A percentile compares a stretch with the other conserved stretches of the same genome.
These are phyloP conservation scores for Holotrichia oblita DNA, from an alignment of 1,140 invertebrate genomes.

Conservation along the genomic window DNA sequence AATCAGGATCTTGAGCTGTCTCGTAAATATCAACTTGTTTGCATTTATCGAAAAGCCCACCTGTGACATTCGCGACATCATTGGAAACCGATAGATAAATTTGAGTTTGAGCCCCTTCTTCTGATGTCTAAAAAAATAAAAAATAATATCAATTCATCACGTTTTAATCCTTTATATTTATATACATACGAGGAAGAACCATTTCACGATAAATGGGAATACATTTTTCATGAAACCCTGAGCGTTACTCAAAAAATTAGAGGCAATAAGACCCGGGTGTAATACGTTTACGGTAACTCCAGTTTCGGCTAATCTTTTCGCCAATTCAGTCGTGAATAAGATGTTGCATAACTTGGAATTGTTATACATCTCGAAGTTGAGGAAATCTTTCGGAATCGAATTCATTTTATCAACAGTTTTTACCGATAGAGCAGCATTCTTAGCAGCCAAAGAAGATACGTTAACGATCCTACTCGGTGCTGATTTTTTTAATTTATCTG, in stretches of 20 bases:
- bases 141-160: background rate
- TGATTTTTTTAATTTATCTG: slow-evolving; percentile 82
- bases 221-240: background rate
- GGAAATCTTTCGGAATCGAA: background rate
- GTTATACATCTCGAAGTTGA: slow-evolving; percentile 60
- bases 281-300: slow-evolving; percentile 81
- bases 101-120: slow-evolving; percentile 17
- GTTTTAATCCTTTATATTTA: background rate
- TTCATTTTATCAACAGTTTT: slow-evolving; percentile 71
- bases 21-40: background rate
- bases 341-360: slow-evolving; percentile 70
- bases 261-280: slow-evolving; percentile 75
- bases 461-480: slow-evolving; percentile 81
- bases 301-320: slow-evolving; percentile 75
- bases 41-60: background rate
- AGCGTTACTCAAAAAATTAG: background rate
- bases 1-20: background rate
- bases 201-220: background rate
- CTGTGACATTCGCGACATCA: background rate
- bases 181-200: background rate
- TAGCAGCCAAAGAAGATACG: slow-evolving; percentile 83
- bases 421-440: slow-evolving; percentile 74
- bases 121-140: background rate
- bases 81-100: background rate
- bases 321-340: slow-evolving; percentile 82